Base-by-base conservation (phyloP, 2,888 invertebrate species). In the Chrysopilus asiliformis region DNA sequence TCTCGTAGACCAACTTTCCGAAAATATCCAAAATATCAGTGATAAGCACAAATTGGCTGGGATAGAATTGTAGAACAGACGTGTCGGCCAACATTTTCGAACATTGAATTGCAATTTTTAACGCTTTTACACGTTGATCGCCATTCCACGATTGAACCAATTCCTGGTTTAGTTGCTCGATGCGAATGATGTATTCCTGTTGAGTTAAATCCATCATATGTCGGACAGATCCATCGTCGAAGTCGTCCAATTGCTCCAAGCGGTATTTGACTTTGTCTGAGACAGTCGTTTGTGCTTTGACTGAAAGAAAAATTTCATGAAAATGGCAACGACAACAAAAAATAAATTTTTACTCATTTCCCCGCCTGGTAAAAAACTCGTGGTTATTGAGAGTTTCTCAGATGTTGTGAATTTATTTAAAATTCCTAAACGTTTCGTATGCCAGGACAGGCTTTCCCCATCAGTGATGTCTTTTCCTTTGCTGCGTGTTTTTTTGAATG, bases 91-190 rank as follows among this genome's bases (percentile, higher is more conserved):
- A 66, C 50, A 95, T 68, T 65, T 95, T 94, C 24, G 94, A 86
- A 64, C 94, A 93, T 70, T 95, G 94, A 48, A 97, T 95, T 2
- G 83, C 89, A 53, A 97, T 94, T 71, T 95, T 95, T 25, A 95
- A 71, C 4, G 95, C 85, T 66, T 90, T 90, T 0, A 93, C 91
- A 49, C 94, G 71, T 60, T 94, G 93, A 64, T 97, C 94, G 17
- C 81, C 75, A 50, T 85, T 76, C 97, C 97, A 98, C 6, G 94
- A 91, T 60, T 71, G 76, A 28, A 84, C 79, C 18, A 98, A 71
- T 59, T 93, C 90, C 53, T 79, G 79, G 64, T 85, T 89, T n/a
- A 95, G 70, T 59, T 90, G 81, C 50, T 87, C 85, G 43, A 97
- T 86, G 49, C 86, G 75, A 29, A 74, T 71, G 6, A 85, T 77